These are phyloP conservation scores for Cassiopea andromeda DNA, from an alignment of 30 jellyfish, hydroid and myxozoan species.

Conservation along the genomic window DNA sequence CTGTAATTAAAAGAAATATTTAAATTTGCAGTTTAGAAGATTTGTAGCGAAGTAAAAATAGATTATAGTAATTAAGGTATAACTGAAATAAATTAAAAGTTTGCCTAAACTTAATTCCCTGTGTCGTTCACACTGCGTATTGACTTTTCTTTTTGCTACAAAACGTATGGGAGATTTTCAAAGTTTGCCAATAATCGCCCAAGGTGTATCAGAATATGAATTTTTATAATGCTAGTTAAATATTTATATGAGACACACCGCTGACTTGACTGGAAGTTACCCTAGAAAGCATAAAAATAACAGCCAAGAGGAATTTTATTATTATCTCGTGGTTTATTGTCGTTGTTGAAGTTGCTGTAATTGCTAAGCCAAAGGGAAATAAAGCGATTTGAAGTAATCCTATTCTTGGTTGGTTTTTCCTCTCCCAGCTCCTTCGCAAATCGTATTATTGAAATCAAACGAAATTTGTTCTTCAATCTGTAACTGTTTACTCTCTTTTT, in stretches of 20 bases:
- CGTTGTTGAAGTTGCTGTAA: slow-evolving; percentile 23
- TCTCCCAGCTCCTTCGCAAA: background rate
- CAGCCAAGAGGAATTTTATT: background rate
- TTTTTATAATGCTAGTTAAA: background rate
- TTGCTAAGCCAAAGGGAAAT: background rate
- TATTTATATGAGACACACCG: background rate
- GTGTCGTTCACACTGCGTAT: background rate
- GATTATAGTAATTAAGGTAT: background rate
- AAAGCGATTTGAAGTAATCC: background rate
- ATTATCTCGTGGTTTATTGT: slow-evolving; percentile 3
- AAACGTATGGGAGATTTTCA: background rate
- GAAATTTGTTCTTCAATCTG: too few relatives aligned
- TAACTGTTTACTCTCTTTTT: too few relatives aligned
- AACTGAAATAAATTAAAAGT: background rate
- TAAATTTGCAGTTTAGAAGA: background rate
- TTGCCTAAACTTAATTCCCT: background rate
- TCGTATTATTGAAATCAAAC: background rate
- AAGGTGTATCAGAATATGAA: background rate
- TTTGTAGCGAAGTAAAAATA: background rate
- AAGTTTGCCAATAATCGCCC: background rate
- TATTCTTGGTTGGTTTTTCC: background rate
- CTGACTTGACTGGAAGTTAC: background rate
- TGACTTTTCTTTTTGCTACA: background rate
- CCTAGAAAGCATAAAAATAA: background rate
- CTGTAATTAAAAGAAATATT: background rate